Percentiles rank a stretch among this genome's conserved stretches.
Conservation (phyloP, 2,113 vertebrate species). For the Egretta garzetta region DNA sequence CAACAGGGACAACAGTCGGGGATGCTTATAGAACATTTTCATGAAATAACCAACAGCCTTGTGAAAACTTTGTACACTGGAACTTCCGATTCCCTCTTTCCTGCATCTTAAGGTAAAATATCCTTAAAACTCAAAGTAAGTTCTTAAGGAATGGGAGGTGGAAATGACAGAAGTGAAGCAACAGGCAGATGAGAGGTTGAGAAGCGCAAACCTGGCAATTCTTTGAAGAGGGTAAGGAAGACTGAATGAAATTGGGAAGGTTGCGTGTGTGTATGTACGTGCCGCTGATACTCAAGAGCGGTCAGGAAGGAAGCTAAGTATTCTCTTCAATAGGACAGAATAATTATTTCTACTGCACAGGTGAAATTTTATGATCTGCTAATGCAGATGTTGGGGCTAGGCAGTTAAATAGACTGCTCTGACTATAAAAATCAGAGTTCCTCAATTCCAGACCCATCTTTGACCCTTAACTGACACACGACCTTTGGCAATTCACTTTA, state of each 20-base stretch:
- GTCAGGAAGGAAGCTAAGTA: neutral
- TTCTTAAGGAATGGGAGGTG: neutral
- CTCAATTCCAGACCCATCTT: neutral
- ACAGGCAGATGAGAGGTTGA: neutral
- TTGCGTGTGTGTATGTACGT: fast-evolving
- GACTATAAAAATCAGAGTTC: neutral
- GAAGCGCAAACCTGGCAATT: neutral
- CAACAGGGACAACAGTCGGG: neutral
- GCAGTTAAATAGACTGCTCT: neutral
- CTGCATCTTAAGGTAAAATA: no score
- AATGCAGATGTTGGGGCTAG: neutral
- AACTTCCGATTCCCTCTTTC: neutral
- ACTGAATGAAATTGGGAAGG: neutral
- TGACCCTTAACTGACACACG: no score
- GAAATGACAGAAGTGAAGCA: neutral
- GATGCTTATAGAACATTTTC: neutral
- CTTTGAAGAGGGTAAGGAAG: neutral
- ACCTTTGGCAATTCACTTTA: neutral
- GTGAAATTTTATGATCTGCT: neutral
- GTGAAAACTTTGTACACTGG: neutral
- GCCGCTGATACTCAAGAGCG: neutral
- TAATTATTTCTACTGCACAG: neutral
- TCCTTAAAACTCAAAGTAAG: no score
- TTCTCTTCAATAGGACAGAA: neutral
- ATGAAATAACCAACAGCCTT: neutral